Evolutionary conservation across 2,888 invertebrate genomes (phyloP), one percentile per base, ranked within the genome.

Genomic region (Drosophila suboccidentalis): DNA sequence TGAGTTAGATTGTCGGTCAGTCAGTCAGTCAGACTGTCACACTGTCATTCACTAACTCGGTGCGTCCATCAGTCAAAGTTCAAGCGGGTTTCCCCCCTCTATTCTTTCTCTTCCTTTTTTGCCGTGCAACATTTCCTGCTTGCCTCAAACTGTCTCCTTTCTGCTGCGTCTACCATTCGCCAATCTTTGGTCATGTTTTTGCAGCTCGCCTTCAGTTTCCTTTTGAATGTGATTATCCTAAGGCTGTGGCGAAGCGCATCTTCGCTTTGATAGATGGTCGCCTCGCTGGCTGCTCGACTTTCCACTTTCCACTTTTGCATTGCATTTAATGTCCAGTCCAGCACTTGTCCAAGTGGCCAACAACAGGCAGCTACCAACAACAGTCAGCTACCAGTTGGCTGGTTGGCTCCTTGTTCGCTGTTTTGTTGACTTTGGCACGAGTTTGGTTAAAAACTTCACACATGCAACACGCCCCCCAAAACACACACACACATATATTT

Each of bases 371-470:
- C 75, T 32, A 55, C 44, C 39, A 55, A 41, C 38, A 55, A 46
- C 38, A 19, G 61, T 22, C 58, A 46, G 47, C 69, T 36, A 29
- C 59, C 36, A 50, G 46, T 36, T 55, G 50, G 53, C 61, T 63
- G 80, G 64, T 22, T 22, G 26, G 26, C 80, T 80, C 78, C 78
- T 82, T 72, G 71, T 80, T 62, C 64, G 77, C 80, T 75, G 78
- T 82, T 90, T 77, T 88, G 90, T 88, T 88, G 88, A 89, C 89
- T 88, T 90, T 89, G 83, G 88, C 83, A 74, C 76, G 82, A 81
- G 89, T 88, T 89, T 82, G 74, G 83, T 77, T 87, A 83, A 80
- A 89, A 89, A 89, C 87, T 88, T 87, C 88, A 89, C 90, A 90
- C 86, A 86, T 85, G 81, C 78, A 74, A 73, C 71, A 67, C 72